Evolutionary conservation across 2,888 invertebrate species (phyloP).

Genomic region (Drosophila kambysellisi): DNA sequence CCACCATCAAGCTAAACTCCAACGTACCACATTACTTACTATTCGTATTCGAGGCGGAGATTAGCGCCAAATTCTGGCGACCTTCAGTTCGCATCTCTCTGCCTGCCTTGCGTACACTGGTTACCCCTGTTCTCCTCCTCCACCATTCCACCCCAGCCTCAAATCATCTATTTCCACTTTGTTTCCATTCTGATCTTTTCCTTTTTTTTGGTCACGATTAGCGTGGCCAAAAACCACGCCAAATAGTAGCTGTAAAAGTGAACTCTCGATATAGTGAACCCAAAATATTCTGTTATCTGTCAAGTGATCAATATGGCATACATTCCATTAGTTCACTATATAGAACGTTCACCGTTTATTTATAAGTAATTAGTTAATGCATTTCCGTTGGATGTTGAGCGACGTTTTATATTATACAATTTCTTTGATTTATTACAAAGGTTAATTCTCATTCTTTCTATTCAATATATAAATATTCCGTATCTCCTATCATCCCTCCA

Average conservation of each 20-base stretch:
- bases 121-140: slow-evolving; percentile 26
- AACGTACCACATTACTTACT: slow-evolving; percentile 17
- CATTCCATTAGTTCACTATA: slow-evolving; percentile 5
- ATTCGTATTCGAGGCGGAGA: slow-evolving; percentile 24
- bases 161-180: slow-evolving; percentile 12
- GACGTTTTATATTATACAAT: slow-evolving; percentile 1
- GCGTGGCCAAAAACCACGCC: slow-evolving; percentile 25
- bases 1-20: slow-evolving; percentile 60
- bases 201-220: slow-evolving; percentile 31
- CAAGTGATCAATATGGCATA: neutral
- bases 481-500: neutral
- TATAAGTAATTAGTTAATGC: slow-evolving; percentile 2
- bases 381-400: slow-evolving; percentile 10
- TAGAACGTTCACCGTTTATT: slow-evolving; percentile 20
- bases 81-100: slow-evolving; percentile 27
- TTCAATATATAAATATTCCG: slow-evolving; percentile 2
- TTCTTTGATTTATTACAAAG: slow-evolving; percentile 14
- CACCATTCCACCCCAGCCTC: neutral
- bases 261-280: slow-evolving; percentile 25
- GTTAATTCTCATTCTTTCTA: neutral
- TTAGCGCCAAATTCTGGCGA: slow-evolving; percentile 29
- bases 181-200: slow-evolving; percentile 4
- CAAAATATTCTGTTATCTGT: neutral
- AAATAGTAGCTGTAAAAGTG: slow-evolving; percentile 26
- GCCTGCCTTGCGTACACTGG: slow-evolving; percentile 51